Percentiles rank a stretch among this genome's conserved stretches.
Evolutionary conservation across 2,888 invertebrate genomes (phyloP).

Genomic region (Agonopterix alstromeriana): DNA sequence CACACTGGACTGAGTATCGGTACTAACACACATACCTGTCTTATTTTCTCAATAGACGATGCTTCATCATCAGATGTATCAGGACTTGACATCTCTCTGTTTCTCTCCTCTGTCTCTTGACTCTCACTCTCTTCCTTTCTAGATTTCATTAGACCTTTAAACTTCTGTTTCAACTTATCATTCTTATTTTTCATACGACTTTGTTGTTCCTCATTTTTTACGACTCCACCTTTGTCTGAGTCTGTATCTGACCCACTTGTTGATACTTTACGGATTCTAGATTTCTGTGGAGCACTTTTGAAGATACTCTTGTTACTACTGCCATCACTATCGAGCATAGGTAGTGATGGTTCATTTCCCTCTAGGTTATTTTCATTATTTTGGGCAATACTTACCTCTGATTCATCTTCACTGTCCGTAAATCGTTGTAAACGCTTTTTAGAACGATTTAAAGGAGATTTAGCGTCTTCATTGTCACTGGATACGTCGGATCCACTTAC

Average conservation of each 20-base stretch:
- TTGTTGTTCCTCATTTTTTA: slow-evolving; percentile 33
- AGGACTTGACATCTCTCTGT: slow-evolving; percentile 9
- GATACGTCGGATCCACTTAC: slow-evolving; percentile 2
- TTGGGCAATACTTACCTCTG: slow-evolving; percentile 10
- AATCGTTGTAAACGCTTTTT: slow-evolving; percentile 35
- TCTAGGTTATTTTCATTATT: background rate
- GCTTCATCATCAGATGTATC: slow-evolving; percentile 26
- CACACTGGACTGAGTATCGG: too few relatives aligned
- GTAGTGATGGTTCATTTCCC: background rate
- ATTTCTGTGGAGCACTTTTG: slow-evolving; percentile 16
- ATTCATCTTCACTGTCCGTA: slow-evolving; percentile 45
- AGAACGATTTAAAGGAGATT: slow-evolving; percentile 12
- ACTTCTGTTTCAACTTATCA: slow-evolving; percentile 49
- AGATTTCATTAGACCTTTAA: slow-evolving; percentile 38
- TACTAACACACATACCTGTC: slow-evolving; percentile 35
- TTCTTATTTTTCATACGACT: slow-evolving; percentile 45
- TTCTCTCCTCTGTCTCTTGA: background rate
- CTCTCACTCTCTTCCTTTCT: slow-evolving; percentile 19
- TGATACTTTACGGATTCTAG: slow-evolving; percentile 14
- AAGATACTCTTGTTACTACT: slow-evolving; percentile 1
- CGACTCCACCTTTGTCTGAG: slow-evolving; percentile 9
- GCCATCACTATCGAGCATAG: slow-evolving; percentile 12
- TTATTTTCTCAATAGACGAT: slow-evolving; percentile 39
- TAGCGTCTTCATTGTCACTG: slow-evolving; percentile 26
- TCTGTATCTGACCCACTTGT: slow-evolving; percentile 12